phyloP scores from a whole-genome alignment of 2,888 invertebrate genomes.

The Antheraea yamamai region DNA sequence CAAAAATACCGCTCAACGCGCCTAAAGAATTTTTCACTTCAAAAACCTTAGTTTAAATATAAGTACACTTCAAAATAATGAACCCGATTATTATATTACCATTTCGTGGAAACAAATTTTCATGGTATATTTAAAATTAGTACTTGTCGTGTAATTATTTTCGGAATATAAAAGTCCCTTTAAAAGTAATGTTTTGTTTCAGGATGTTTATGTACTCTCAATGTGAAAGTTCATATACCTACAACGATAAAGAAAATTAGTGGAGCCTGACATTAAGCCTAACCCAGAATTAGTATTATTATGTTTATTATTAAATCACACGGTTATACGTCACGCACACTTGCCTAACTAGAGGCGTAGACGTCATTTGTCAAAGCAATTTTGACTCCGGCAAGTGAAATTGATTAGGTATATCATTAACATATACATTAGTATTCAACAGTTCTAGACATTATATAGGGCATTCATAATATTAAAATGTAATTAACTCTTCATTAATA shows the following conservation, averaged over 20 bases:
- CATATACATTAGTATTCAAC: neutral
- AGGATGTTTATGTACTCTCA: neutral
- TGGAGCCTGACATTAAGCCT: constrained; percentile 8
- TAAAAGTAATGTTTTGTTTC: neutral
- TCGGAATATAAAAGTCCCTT: neutral
- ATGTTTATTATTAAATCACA: constrained; percentile 50
- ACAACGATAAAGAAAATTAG: constrained; percentile 4
- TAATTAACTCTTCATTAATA: neutral
- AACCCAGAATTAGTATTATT: constrained; percentile 36
- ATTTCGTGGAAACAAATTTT: neutral
- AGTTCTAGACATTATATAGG: neutral
- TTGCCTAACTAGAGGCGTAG: constrained; percentile 32
- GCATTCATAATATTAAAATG: neutral
- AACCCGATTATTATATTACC: neutral
- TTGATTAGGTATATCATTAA: constrained; percentile 26
- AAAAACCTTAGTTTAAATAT: too few relatives aligned
- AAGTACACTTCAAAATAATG: too few relatives aligned
- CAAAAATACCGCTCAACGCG: too few relatives aligned
- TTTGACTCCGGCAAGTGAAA: constrained; percentile 23
- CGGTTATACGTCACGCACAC: constrained; percentile 51
- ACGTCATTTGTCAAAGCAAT: constrained; percentile 46
- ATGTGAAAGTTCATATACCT: neutral
- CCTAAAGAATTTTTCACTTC: too few relatives aligned
- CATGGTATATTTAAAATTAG: neutral
- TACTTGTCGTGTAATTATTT: neutral